Evolutionary conservation across 2,797 vertebrate species (phyloP), one percentile per base, ranked within the genome.

Genomic region (Phylloscopus collybita): DNA sequence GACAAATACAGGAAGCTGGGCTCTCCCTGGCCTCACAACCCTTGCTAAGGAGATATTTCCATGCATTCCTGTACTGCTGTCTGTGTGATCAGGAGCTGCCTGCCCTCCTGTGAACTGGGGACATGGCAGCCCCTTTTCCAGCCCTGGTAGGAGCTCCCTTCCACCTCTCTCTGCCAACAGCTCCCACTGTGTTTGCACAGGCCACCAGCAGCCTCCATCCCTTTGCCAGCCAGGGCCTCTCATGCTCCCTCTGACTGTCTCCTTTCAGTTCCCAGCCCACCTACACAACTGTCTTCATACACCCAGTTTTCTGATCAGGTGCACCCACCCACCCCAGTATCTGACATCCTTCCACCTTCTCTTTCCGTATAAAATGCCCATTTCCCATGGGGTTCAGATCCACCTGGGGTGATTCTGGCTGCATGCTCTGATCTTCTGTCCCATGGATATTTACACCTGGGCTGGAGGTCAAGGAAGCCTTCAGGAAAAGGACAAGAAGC

Each of bases 191-290:
- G 32, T 61, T 79, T 5, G 1, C 45, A 40, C 20, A 53, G 57
- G 18, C 16, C 82, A 42, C 11, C 67, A 72, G 29, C 26, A 51
- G 47, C 40, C 32, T 62, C 38, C 0, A 0, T 5, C 53, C 30
- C n/a, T 34, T 13, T 61, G 32, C 16, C 65, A 53, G 3, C 26
- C 0, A 0, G 34, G 23, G 27, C 15, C 6, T 17, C 34, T 59
- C 36, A 11, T 4, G 18, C 10, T 84, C 32, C 3, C n/a, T 54
- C 50, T 44, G 13, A 11, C 56, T 45, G 42, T 14, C 56, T 64
- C 10, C 81, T 89, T n/a, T 21, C 65, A 27, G 29, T 6, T 56
- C 62, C 32, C 66, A 61, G 8, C 16, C n/a, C 20, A 38, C 10
- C 12, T 49, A 14, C 34, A 61, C 5, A 29, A 10, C 17, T 44